Evolutionary conservation across 2,113 vertebrate species (phyloP), one percentile per base, ranked within the genome.

Genomic region (Oncorhynchus clarkii): DNA sequence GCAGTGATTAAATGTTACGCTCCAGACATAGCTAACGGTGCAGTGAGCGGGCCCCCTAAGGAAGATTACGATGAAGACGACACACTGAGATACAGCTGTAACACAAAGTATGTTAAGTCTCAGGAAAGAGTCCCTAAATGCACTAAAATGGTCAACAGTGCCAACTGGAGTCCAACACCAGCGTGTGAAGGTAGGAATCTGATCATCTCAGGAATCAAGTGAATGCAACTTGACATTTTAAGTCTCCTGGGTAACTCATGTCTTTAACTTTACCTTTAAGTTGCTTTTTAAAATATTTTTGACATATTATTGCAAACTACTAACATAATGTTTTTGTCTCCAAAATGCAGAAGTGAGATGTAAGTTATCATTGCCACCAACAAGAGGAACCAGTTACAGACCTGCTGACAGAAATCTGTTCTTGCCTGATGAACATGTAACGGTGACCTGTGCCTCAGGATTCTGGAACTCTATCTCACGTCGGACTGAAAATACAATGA

Each of bases 81-180:
- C 0, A 0, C 74, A 12, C n/a, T 92, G 34, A 16, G 20, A 14
- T 92, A 51, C 66, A 0, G 0, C 1, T 92, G 91, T 60, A 1
- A 49, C 3, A 0, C 0, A 0, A 0, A 0, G 1, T 90, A 75
- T 62, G 71, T 45, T 3, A 45, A 8, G 29, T 1, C 0, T 0
- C 2, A 4, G 14, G 79, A 74, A 26, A n/a, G 59, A 76, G 22
- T 0, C 27, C 31, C 90, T 51, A 82, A 0, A 7, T 94, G 92
- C 57, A 31, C 0, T 20, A 88, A 83, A 72, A 0, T 2, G 0
- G 82, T 85, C 69, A 0, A 0, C 2, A 71, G 2, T 80, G 54
- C 81, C 5, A 81, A 73, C 2, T 93, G 89, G 88, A 88, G 1
- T 59, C 84, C 90, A 5, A 78, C 69, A 34, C 92, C 91, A 66